Percentiles rank a stretch among this genome's conserved stretches.
These are phyloP conservation scores for Eilema caniola DNA, from an alignment of 2,888 invertebrate genomes.

Conservation along the genomic window DNA sequence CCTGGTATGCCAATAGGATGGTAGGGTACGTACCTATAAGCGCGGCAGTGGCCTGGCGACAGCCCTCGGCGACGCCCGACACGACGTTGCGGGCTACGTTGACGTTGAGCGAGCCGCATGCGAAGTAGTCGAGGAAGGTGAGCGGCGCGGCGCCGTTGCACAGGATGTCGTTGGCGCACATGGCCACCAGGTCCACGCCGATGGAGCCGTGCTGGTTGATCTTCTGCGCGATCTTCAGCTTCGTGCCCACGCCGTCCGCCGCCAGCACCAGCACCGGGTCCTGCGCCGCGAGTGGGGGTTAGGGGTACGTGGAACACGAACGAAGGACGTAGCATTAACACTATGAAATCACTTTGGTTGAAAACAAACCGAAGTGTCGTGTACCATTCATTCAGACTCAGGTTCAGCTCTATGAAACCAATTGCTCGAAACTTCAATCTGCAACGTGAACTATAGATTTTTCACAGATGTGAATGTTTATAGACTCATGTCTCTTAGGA, in stretches of 20 bases:
- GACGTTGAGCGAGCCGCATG: slow-evolving; percentile 93
- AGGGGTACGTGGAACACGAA: no score
- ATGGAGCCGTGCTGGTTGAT: slow-evolving; percentile 92
- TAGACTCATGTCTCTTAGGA: no score
- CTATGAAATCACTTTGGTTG: no score
- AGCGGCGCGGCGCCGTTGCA: slow-evolving; percentile 98
- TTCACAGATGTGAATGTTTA: no score
- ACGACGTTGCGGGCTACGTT: slow-evolving; percentile 90
- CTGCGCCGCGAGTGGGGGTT: no score
- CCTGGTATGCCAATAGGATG: not conserved
- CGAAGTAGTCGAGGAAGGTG: slow-evolving; percentile 98
- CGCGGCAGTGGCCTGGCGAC: slow-evolving; percentile 93
- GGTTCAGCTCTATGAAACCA: no score
- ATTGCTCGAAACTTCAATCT: no score
- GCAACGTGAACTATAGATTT: no score
- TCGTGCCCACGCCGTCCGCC: slow-evolving; percentile 99
- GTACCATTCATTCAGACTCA: no score
- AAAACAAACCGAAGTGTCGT: no score
- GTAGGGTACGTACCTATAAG: slow-evolving; percentile 90
- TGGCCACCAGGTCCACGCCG: slow-evolving; percentile 98
- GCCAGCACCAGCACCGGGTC: slow-evolving; percentile 97
- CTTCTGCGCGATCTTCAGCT: slow-evolving; percentile 96
- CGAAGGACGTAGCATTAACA: no score
- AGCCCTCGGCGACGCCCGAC: slow-evolving; percentile 94
- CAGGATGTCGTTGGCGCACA: slow-evolving; percentile 99